Evolutionary conservation across 2,888 invertebrate genomes (phyloP).

Genomic region (Dromius quadrimaculatus): DNA sequence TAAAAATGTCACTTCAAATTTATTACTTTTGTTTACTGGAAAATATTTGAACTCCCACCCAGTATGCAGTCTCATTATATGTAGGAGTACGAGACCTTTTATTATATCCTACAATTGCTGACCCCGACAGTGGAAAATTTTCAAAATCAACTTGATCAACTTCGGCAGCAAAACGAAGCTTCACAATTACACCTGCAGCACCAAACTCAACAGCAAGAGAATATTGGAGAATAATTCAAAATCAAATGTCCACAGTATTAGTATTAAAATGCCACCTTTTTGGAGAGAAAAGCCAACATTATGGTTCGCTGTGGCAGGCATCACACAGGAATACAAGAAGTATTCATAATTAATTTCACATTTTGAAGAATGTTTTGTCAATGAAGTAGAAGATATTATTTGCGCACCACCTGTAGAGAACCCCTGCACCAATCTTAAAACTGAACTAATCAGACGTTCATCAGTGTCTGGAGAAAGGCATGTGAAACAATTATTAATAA

Average conservation of each 20-base stretch:
- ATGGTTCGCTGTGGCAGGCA: conserved; percentile 1
- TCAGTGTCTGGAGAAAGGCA: background rate
- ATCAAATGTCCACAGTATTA: conserved; percentile 1
- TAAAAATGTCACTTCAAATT: too few relatives aligned
- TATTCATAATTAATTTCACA: background rate
- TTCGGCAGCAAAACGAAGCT: background rate
- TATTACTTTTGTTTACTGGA: too few relatives aligned
- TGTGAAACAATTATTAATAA: background rate
- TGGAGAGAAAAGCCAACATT: background rate
- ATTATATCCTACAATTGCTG: too few relatives aligned
- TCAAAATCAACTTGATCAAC: background rate
- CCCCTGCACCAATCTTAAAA: background rate
- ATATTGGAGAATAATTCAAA: too few relatives aligned
- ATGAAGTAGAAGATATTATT: background rate
- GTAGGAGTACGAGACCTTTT: too few relatives aligned
- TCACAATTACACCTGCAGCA: background rate
- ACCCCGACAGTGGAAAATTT: too few relatives aligned
- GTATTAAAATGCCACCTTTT: background rate
- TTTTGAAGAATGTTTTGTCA: conserved; percentile 50
- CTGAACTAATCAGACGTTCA: background rate
- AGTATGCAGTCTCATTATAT: too few relatives aligned
- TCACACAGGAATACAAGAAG: background rate
- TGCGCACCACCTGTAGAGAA: background rate
- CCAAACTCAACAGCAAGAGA: too few relatives aligned
- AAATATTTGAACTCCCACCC: too few relatives aligned